These are phyloP conservation scores for Amblyraja radiata DNA, from an alignment of 2,797 vertebrate genomes.

Conservation along the genomic window DNA sequence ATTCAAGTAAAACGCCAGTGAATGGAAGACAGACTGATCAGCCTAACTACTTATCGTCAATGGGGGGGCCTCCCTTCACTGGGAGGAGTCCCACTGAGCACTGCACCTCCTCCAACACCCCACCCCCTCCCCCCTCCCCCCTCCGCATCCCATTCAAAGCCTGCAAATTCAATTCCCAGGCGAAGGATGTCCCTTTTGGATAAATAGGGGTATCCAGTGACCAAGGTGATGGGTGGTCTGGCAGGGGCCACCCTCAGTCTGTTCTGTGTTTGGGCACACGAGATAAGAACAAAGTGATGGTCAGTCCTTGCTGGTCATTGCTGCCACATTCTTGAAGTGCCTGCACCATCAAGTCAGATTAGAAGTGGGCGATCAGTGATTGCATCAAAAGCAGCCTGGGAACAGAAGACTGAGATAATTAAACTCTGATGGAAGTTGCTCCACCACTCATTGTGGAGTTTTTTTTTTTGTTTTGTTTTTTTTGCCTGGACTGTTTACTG, in stretches of 20 bases:
- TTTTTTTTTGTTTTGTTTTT: too few relatives aligned
- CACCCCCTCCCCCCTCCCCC: background rate
- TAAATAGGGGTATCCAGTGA: slow-evolving; percentile 37
- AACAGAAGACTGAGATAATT: slow-evolving; percentile 33
- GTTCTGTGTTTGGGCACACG: slow-evolving; percentile 18
- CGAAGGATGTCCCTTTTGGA: slow-evolving; percentile 1
- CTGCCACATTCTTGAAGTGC: slow-evolving; percentile 31
- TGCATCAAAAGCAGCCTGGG: slow-evolving; percentile 34
- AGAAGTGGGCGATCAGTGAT: slow-evolving; percentile 14
- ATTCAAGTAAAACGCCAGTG: background rate
- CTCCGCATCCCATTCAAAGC: slow-evolving; percentile 16
- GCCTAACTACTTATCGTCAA: slow-evolving; percentile 12
- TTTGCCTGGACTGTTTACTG: background rate
- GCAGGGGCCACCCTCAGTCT: background rate
- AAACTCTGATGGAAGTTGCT: slow-evolving; percentile 25
- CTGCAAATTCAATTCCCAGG: slow-evolving; percentile 29
- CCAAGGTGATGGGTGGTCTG: slow-evolving; percentile 26
- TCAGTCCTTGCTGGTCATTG: slow-evolving; percentile 12
- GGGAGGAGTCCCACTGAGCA: background rate
- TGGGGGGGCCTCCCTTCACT: background rate
- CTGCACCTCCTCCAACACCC: background rate
- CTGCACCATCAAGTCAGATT: slow-evolving; percentile 28
- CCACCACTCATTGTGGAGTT: background rate
- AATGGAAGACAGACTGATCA: slow-evolving; percentile 1
- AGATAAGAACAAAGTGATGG: slow-evolving; percentile 35